A percentile compares a stretch with the other conserved stretches of the same genome.
phyloP scores from a whole-genome alignment of 37 sponge, comb jelly and placozoan genomes.

The Cliona cf. orientalis region DNA sequence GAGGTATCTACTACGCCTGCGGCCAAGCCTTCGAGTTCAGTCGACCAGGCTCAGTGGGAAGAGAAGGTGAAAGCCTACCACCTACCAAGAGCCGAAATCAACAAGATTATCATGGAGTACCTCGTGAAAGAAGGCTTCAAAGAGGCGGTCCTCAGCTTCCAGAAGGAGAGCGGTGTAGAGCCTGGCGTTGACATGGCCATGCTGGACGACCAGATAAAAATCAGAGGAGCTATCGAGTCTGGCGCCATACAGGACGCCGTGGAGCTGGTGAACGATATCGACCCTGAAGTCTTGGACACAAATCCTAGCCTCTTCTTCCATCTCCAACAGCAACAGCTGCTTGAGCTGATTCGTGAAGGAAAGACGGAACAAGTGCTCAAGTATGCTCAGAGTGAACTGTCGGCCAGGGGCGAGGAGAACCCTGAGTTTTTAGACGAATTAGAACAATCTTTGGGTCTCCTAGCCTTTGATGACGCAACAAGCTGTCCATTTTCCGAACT shows the following conservation, averaged over 20 bases:
- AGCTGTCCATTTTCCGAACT: slow-evolving; percentile 75
- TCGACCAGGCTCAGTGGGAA: slow-evolving; percentile 61
- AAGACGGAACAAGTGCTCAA: slow-evolving; percentile 71
- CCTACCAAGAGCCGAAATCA: slow-evolving; percentile 64
- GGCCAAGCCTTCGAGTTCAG: slow-evolving; percentile 9
- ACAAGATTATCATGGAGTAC: slow-evolving; percentile 88
- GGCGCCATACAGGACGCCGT: slow-evolving; percentile 81
- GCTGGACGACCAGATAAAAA: slow-evolving; percentile 80
- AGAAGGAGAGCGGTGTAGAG: slow-evolving; percentile 57
- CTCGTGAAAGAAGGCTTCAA: slow-evolving; percentile 94
- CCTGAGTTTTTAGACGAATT: slow-evolving; percentile 84
- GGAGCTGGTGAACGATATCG: slow-evolving; percentile 85
- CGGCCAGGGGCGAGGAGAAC: slow-evolving; percentile 91
- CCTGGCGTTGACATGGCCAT: slow-evolving; percentile 59
- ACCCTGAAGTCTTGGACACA: slow-evolving; percentile 89
- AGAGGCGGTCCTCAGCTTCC: slow-evolving; percentile 83
- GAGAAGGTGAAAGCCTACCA: slow-evolving; percentile 61
- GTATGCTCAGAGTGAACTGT: slow-evolving; percentile 84
- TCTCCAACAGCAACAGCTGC: slow-evolving; percentile 87
- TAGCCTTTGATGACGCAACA: slow-evolving; percentile 77
- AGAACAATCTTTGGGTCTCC: slow-evolving; percentile 80
- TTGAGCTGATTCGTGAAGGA: slow-evolving; percentile 80
- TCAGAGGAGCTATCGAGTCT: slow-evolving; percentile 74
- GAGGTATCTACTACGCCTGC: not conserved
- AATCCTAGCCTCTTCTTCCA: slow-evolving; percentile 86